Base-by-base conservation (phyloP, 2,888 invertebrate species). In the Pterostichus madidus region DNA sequence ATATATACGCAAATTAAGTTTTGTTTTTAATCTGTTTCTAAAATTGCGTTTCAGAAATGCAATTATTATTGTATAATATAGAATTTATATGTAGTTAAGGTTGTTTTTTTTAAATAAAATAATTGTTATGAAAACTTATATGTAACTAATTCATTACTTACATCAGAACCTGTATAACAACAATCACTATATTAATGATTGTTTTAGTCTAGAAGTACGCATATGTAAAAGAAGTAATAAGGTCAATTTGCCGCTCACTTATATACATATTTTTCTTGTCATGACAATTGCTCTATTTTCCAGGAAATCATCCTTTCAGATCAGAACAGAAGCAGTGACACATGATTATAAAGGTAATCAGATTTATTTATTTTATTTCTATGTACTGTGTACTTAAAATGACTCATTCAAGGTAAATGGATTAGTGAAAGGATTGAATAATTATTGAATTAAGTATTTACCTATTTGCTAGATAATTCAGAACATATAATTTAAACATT, bases 161-260 rank as follows among this genome's bases (percentile, higher is more conserved):
- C 13, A 49, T n/a, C 2, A 49, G 4, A 49, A 49, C 10, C 10
- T 64, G 64, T n/a, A 49, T 11, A 35, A 39, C 35, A 32, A 64
- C 39, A 39, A 7, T 39, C 39, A 39, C 39, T 56, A 56, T 56
- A 6, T 24, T 3, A 56, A 24, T 59, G 7, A 59, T 59, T 24
- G 7, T 31, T 31, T 10, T 24, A 59, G 59, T 2, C 11, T 17
- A 24, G 31, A 17, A 24, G 6, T 35, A 64, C n/a, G 64, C 35
- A 35, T 32, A n/a, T n/a, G 49, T 49, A n/a, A 17, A 59, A 59
- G 59, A 59, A 64, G 64, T n/a, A 64, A 64, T 59, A 64, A 32
- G 32, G 64, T 64, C 13, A 64, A 11, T 11, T 31, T 35, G 6
- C 64, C 64, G 35, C 35, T 64, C 64, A 64, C 64, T 64, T 64